Conservation (phyloP, 2,113 vertebrate genomes). For the Lanius collurio region DNA sequence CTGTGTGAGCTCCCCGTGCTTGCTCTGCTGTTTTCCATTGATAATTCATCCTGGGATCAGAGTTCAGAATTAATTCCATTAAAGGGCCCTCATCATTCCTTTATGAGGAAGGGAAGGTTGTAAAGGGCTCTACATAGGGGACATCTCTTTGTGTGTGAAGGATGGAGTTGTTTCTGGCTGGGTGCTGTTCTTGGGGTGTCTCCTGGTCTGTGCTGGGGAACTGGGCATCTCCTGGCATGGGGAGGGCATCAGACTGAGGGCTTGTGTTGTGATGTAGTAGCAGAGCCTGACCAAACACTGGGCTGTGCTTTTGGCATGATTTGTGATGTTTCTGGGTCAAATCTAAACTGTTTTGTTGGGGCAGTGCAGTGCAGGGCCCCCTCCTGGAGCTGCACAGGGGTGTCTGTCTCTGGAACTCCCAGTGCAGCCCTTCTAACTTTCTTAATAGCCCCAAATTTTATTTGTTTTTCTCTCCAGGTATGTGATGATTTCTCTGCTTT, state of each 20-base stretch:
- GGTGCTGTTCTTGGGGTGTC: neutral
- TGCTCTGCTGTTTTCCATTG: neutral
- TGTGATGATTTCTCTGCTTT: neutral
- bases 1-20: slow-evolving; percentile 22
- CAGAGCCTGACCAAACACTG: neutral
- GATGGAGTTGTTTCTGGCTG: neutral
- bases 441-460: neutral
- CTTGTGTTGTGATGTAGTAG: neutral
- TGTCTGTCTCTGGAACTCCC: neutral
- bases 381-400: accelerated
- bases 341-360: neutral
- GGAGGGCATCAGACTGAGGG: neutral
- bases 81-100: slow-evolving; percentile 78
- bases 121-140: neutral
- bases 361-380: neutral
- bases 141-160: neutral
- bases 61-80: slow-evolving; percentile 56
- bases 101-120: slow-evolving; percentile 51
- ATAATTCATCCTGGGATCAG: slow-evolving; percentile 34
- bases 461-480: neutral
- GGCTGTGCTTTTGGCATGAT: neutral
- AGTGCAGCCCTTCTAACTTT: neutral
- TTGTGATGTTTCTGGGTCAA: neutral
- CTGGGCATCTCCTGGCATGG: neutral
- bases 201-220: neutral